Evolutionary conservation across 2,797 vertebrate genomes (phyloP).

Genomic region (Squalus acanthias): DNA sequence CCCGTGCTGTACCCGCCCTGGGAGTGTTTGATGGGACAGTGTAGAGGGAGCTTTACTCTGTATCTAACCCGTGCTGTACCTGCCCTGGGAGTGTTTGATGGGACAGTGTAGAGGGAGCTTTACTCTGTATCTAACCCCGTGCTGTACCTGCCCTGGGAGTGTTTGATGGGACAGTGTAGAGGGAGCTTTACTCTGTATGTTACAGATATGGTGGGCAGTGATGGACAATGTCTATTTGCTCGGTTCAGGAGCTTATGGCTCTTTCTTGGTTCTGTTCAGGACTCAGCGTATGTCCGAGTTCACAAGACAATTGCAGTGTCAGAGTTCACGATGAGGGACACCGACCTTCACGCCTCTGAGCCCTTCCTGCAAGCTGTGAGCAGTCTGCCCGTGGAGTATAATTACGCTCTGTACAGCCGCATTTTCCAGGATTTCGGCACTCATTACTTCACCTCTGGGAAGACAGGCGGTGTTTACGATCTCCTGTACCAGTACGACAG

Average conservation of each 20-base stretch:
- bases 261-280: slow-evolving; percentile 56
- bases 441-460: slow-evolving; percentile 80
- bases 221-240: not conserved
- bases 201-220: not conserved
- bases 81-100: not conserved
- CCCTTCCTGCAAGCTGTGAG: slow-evolving; percentile 76
- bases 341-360: slow-evolving; percentile 69
- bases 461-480: slow-evolving; percentile 82
- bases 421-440: slow-evolving; percentile 87
- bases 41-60: too few relatives aligned
- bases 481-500: slow-evolving; percentile 82
- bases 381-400: slow-evolving; percentile 81
- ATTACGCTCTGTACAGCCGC: slow-evolving; percentile 78
- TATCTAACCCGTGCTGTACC: too few relatives aligned
- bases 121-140: too few relatives aligned
- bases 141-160: too few relatives aligned
- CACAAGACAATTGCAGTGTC: slow-evolving; percentile 76
- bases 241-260: not conserved
- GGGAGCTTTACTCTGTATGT: too few relatives aligned
- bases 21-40: too few relatives aligned
- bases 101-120: too few relatives aligned
- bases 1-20: too few relatives aligned
- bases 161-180: too few relatives aligned
- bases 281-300: slow-evolving; percentile 78
- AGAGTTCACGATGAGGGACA: slow-evolving; percentile 68